Percentiles rank a stretch among this genome's conserved stretches.
These are phyloP conservation scores for Penaeus chinensis DNA, from an alignment of 1,140 invertebrate genomes.

Conservation along the genomic window DNA sequence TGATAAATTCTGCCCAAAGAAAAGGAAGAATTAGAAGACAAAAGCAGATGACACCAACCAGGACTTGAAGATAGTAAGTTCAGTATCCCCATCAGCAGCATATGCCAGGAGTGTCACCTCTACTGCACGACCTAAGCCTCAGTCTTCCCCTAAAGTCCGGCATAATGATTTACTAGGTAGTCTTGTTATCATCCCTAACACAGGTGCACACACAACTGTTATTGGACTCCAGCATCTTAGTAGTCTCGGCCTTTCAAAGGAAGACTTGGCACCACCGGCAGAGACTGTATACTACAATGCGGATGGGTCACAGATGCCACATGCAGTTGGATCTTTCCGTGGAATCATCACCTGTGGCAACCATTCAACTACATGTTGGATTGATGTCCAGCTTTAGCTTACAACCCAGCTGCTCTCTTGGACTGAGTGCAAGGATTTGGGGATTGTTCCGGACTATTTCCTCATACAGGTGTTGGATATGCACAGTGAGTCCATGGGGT, in stretches of 20 bases:
- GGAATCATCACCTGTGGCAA: background rate
- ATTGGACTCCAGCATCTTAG: too few species aligned
- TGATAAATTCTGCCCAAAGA: background rate
- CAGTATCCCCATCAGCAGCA: background rate
- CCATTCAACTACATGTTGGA: background rate
- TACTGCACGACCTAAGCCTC: background rate
- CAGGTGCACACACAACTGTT: conserved; percentile 1
- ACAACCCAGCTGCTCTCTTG: background rate
- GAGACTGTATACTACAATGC: background rate
- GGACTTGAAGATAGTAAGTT: too few species aligned
- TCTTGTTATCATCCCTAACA: background rate
- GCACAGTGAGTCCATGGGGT: background rate
- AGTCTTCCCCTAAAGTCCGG: background rate
- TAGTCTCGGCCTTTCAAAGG: too few species aligned
- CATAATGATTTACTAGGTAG: background rate
- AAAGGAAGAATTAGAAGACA: background rate
- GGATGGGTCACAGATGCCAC: conserved; percentile 4
- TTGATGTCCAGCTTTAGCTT: background rate
- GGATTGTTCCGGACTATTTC: too few species aligned
- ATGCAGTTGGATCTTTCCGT: background rate
- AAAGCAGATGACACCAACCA: background rate
- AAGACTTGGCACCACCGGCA: too few species aligned
- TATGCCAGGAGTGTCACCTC: background rate
- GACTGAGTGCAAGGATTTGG: too few species aligned
- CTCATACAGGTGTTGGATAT: too few species aligned